Conservation (phyloP, 2,797 vertebrate species). For the Peromyscus attwateri region DNA sequence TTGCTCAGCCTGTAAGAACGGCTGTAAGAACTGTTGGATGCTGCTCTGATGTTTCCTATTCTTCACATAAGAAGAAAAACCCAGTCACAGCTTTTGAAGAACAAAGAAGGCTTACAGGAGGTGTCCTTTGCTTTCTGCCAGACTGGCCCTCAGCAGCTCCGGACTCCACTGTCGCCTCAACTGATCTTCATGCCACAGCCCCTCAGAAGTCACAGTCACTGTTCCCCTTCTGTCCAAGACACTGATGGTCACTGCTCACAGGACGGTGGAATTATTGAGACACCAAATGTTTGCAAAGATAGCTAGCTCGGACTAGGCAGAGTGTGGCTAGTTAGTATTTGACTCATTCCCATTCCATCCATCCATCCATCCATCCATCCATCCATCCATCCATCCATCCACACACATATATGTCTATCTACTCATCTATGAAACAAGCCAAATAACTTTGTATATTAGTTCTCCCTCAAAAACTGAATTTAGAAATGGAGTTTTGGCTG, state of each 20-base stretch:
- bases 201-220: not conserved
- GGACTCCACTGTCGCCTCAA: not conserved
- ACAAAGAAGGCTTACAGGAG: not conserved
- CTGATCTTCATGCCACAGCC: too few species aligned
- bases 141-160: not conserved
- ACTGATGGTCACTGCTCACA: not conserved
- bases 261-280: not conserved
- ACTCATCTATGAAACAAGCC: not conserved
- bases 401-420: not conserved
- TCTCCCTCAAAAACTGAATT: not conserved
- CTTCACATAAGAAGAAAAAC: not conserved
- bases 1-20: not conserved
- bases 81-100: not conserved
- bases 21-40: not conserved
- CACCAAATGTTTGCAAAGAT: not conserved
- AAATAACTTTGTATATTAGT: not conserved
- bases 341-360: not conserved
- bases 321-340: not conserved
- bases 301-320: not conserved
- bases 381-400: not conserved
- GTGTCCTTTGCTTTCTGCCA: not conserved
- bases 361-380: not conserved
- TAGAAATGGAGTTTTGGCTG: conserved; percentile 6
- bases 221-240: not conserved
- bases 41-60: not conserved